Conservation (phyloP, 2,113 vertebrate species). For the Rhinolophus ferrumequinum region DNA sequence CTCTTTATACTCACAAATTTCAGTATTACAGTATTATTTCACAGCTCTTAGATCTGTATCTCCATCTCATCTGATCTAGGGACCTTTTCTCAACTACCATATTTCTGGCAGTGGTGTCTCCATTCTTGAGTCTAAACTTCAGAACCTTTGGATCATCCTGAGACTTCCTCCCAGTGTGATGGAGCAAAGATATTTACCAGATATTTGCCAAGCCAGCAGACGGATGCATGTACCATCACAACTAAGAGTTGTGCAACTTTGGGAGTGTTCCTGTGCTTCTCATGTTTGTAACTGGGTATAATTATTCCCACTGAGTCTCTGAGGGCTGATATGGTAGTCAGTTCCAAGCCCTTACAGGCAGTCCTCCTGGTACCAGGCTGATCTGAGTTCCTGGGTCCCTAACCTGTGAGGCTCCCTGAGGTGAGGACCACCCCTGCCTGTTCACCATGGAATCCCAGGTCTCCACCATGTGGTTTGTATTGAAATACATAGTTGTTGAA, state of each 20-base stretch:
- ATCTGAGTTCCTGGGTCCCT: neutral
- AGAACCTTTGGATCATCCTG: neutral
- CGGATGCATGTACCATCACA: no score
- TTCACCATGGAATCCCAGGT: neutral
- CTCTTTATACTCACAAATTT: neutral
- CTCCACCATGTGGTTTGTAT: neutral
- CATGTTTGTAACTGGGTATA: neutral
- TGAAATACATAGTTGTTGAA: neutral
- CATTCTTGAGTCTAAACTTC: neutral
- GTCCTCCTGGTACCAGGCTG: neutral
- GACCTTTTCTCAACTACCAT: neutral
- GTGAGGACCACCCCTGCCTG: accelerated
- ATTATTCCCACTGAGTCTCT: neutral
- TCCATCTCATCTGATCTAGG: neutral
- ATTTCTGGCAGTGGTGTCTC: neutral
- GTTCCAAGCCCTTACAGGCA: neutral
- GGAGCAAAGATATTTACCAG: neutral
- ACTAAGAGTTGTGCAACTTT: neutral
- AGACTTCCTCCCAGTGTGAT: neutral
- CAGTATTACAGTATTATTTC: neutral
- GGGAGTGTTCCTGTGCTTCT: neutral
- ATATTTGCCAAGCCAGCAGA: neutral
- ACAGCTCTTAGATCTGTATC: neutral
- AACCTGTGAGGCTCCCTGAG: neutral
- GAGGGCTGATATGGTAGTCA: neutral